A percentile compares a stretch with the other conserved stretches of the same genome.
Evolutionary conservation across 2,113 vertebrate species (phyloP).

Genomic region (Lagopus muta): DNA sequence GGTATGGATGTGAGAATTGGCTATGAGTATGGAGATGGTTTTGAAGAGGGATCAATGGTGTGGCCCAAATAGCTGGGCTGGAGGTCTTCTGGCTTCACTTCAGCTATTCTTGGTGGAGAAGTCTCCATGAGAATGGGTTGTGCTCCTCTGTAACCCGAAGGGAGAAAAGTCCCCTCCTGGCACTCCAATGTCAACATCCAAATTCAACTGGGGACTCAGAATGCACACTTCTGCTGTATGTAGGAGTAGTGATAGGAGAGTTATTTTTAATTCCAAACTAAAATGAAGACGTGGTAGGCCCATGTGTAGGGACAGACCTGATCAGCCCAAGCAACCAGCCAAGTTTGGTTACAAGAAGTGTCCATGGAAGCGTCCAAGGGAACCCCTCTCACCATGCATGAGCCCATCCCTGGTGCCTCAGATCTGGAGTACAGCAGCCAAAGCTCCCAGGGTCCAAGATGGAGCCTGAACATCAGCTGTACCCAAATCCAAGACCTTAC

Average conservation of each 20-base stretch:
- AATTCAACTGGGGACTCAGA: not conserved
- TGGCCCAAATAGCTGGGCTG: not conserved
- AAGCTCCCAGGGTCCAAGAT: not conserved
- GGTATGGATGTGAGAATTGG: not conserved
- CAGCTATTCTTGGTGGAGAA: not conserved
- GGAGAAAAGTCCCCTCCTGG: not conserved
- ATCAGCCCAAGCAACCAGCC: not conserved
- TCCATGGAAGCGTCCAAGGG: not conserved
- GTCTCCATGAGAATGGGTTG: not conserved
- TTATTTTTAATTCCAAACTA: not conserved
- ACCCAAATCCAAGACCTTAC: not conserved
- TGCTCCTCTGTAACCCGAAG: not conserved
- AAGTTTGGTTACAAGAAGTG: not conserved
- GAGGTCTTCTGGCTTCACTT: not conserved
- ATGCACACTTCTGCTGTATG: not conserved
- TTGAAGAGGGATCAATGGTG: rapidly evolving
- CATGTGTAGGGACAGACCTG: not conserved
- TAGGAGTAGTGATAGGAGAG: not conserved
- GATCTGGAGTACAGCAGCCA: not conserved
- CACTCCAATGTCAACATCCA: not conserved
- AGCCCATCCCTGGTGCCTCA: not conserved
- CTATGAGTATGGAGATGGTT: not conserved
- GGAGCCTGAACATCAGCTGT: not conserved
- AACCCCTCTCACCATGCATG: not conserved
- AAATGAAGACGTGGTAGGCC: not conserved